These are phyloP conservation scores for Ophioninae sp. DNA, from an alignment of 2,888 invertebrate species.

Conservation along the genomic window DNA sequence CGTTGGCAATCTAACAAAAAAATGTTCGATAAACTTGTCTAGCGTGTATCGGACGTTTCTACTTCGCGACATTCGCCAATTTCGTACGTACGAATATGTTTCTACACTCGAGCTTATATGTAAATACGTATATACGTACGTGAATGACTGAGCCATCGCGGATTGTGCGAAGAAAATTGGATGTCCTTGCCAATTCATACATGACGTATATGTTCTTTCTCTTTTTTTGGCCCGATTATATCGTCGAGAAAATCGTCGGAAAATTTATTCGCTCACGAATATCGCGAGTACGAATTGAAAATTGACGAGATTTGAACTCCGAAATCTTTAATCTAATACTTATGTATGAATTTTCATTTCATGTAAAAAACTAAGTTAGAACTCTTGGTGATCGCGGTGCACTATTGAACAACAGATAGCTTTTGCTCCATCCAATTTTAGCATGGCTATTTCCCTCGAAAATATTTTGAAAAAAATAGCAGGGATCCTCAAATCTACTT, in stretches of 20 bases:
- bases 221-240: slow-evolving; percentile 26
- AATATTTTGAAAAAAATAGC: neutral
- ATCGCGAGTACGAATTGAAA: neutral
- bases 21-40: slow-evolving; percentile 27
- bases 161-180: slow-evolving; percentile 50
- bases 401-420: too few relatives aligned
- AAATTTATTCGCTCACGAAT: slow-evolving; percentile 31
- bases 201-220: slow-evolving; percentile 16
- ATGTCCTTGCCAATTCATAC: slow-evolving; percentile 16
- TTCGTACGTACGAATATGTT: slow-evolving; percentile 1
- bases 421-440: too few relatives aligned
- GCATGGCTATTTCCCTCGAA: neutral
- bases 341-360: too few relatives aligned
- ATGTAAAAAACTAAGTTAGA: too few relatives aligned
- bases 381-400: too few relatives aligned
- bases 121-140: slow-evolving; percentile 7
- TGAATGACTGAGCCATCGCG: neutral
- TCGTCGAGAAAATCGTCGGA: slow-evolving; percentile 28
- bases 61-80: slow-evolving; percentile 34
- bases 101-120: neutral
- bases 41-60: slow-evolving; percentile 33
- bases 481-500: neutral
- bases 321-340: too few relatives aligned
- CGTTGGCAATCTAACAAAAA: slow-evolving; percentile 15
- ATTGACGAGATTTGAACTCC: slow-evolving; percentile 14